Evolutionary conservation across 2,888 invertebrate species (phyloP).

Genomic region (Eupithecia subfuscata): DNA sequence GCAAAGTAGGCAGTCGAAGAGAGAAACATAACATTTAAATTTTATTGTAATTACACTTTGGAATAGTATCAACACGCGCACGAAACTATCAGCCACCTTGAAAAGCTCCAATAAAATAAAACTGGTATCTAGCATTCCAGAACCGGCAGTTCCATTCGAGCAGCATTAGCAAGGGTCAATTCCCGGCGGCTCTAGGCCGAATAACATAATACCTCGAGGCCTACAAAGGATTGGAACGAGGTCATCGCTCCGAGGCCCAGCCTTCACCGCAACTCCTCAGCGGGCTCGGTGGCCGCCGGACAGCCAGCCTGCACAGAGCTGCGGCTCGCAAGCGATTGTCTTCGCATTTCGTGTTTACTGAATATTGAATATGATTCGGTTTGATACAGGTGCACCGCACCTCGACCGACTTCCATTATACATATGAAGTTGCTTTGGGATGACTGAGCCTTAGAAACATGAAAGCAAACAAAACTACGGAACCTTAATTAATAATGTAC

Average conservation of each 20-base stretch:
- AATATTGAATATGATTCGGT: background rate
- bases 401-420: background rate
- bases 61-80: background rate
- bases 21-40: background rate
- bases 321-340: background rate
- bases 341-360: background rate
- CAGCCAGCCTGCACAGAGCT: background rate
- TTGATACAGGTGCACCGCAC: background rate
- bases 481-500: background rate
- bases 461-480: background rate
- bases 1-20: background rate
- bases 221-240: slow-evolving; percentile 42
- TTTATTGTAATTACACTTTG: background rate
- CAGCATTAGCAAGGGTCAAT: slow-evolving; percentile 36
- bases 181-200: slow-evolving; percentile 33
- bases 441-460: background rate
- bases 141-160: slow-evolving; percentile 23
- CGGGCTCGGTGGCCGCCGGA: slow-evolving; percentile 10
- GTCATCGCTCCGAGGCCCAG: slow-evolving; percentile 32
- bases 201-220: slow-evolving; percentile 40
- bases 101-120: slow-evolving; percentile 24
- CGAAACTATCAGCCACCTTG: slow-evolving; percentile 13
- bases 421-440: background rate
- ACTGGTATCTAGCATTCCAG: slow-evolving; percentile 16
- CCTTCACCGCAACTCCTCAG: slow-evolving; percentile 13